Conservation (phyloP, 2,888 invertebrate species). For the Ethmia dodecea region DNA sequence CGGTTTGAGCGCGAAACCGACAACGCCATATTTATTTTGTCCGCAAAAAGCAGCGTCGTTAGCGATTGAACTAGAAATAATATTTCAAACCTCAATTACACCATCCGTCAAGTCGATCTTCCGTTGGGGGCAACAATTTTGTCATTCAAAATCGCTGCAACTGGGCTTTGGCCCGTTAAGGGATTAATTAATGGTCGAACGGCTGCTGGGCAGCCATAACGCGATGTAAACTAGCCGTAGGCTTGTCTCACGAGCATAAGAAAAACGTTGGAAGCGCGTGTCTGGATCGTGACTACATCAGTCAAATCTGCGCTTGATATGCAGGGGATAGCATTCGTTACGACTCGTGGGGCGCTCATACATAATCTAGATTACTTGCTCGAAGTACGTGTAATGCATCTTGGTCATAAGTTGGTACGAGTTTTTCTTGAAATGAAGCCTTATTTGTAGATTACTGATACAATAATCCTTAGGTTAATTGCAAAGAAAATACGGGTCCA, state of each 20-base stretch:
- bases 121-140: constrained; percentile 44
- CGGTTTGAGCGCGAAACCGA: constrained; percentile 27
- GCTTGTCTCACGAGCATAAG: constrained; percentile 40
- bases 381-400: too few species aligned
- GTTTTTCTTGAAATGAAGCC: too few species aligned
- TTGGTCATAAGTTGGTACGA: too few species aligned
- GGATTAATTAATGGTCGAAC: constrained; percentile 53
- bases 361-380: constrained; percentile 38
- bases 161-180: constrained; percentile 48
- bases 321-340: constrained; percentile 57
- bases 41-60: constrained; percentile 34
- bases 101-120: constrained; percentile 48
- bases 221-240: constrained; percentile 46
- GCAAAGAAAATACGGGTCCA: too few species aligned
- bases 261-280: constrained; percentile 58
- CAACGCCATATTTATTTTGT: constrained; percentile 13
- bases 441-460: too few species aligned
- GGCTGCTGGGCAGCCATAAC: constrained; percentile 44
- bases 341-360: constrained; percentile 35
- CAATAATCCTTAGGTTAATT: too few species aligned
- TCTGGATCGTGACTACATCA: constrained; percentile 62
- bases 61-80: constrained; percentile 40
- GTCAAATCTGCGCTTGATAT: constrained; percentile 65
- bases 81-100: constrained; percentile 58
- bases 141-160: constrained; percentile 58